Evolutionary conservation across 2,797 vertebrate species (phyloP), one percentile per base, ranked within the genome.

Genomic region (Premnoplex brunnescens): DNA sequence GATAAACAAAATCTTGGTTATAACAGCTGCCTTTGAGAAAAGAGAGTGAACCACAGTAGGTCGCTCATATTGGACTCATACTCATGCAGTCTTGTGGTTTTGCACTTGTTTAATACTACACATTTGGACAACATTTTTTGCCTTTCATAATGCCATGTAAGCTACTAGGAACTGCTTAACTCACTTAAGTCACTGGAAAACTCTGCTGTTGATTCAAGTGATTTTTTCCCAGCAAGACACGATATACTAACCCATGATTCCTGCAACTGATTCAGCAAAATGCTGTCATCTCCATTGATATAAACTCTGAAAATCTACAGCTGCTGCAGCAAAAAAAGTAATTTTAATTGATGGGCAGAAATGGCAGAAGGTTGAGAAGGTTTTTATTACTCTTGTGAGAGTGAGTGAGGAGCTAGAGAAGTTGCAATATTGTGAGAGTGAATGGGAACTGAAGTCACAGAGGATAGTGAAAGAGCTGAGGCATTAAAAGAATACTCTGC

Each of bases 401-500:
- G 24, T 18, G 54, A 48, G 27, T 14, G 69, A 88, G 54, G 26
- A 91, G 43, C 37, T 34, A 41, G 18, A 92, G 60, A 69, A 67
- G 71, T 85, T 63, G 81, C 54, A 93, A 48, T 28, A 54, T 43
- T 87, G 52, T 89, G 89, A 67, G 64, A 85, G 24, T 7, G 24
- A 96, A 54, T 12, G 34, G 72, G 76, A 93, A 64, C 83, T 89
- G 77, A 89, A 95, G 88, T 91, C 86, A 85, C 85, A 67, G 76
- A 82, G 85, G 56, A 76, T 75, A 60, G 34, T 60, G 83, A 91
- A 92, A 63, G 88, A 96, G 68, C 49, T 84, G 89, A 95, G 86
- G 78, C 75, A 71, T 95, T 95, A 95, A 97, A 95, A 83, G 74
- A 93, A 86, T 54, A 71, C 63, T 96, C 94, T 63, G 52, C 56